phyloP scores from a whole-genome alignment of 2,888 invertebrate genomes.

The Achlya flavicornis region DNA sequence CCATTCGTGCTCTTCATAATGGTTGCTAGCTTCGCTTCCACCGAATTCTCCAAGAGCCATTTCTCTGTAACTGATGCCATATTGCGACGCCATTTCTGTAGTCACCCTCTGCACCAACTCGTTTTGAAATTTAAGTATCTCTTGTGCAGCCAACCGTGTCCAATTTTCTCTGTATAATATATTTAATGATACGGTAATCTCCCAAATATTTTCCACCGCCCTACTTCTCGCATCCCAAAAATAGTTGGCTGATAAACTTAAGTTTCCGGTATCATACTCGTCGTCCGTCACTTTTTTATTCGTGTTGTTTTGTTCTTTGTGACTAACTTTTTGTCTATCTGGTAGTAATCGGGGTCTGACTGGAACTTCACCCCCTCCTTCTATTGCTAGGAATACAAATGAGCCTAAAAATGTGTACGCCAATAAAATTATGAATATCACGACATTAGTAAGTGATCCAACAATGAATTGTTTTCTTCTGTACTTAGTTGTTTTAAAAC shows the following conservation, averaged over 20 bases:
- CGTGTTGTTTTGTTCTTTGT: conserved; percentile 76
- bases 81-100: conserved; percentile 88
- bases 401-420: conserved; percentile 91
- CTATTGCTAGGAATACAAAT: conserved; percentile 93
- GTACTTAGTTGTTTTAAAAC: conserved; percentile 82
- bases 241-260: conserved; percentile 75
- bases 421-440: conserved; percentile 91
- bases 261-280: conserved; percentile 68
- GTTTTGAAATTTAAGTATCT: conserved; percentile 92
- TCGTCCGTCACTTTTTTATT: conserved; percentile 70
- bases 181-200: conserved; percentile 93
- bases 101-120: conserved; percentile 91
- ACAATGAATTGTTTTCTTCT: conserved; percentile 86
- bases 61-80: conserved; percentile 80
- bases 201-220: conserved; percentile 95
- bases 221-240: conserved; percentile 79
- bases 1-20: conserved; percentile 89
- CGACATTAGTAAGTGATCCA: conserved; percentile 90
- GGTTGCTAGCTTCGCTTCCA: conserved; percentile 65
- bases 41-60: conserved; percentile 79
- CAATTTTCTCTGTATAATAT: conserved; percentile 95
- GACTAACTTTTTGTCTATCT: conserved; percentile 76
- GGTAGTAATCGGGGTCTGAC: conserved; percentile 77
- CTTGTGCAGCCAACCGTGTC: conserved; percentile 91
- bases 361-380: conserved; percentile 86